Evolutionary conservation across 2,797 vertebrate genomes (phyloP), one percentile per base, ranked within the genome.

Genomic region (Neosalanx taihuensis): DNA sequence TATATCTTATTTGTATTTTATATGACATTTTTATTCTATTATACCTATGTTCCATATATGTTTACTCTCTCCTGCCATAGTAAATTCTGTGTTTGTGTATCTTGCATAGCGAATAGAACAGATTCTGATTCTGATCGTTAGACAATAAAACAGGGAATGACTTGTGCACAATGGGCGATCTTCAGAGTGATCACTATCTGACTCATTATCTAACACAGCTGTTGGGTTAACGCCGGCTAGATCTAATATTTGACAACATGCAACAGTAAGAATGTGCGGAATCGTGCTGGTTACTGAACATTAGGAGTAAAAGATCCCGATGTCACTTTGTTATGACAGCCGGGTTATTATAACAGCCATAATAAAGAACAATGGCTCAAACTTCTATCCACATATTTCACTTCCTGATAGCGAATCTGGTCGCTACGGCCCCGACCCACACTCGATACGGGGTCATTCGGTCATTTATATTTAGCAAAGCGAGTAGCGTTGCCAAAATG

Each of bases 311-410:
- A 66, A 51, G 15, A 31, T 20, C 37, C 20, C 13, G 20, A 23
- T 46, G 2, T 46, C 10, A 10, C 6, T 30, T 18, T 35, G 53
- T 20, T 33, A 23, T 23, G 53, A 58, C 31, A 35, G 49, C 29
- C 17, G 66, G 33, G 66, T 57, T 17, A 58, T 17, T 15, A 15
- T n/a, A 69, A 20, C 9, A 58, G 31, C 9, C 67, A 58, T 33
- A 41, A 7, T 18, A 33, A 58, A 69, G 30, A 57, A 68, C 51
- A 58, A 69, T 59, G 20, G 31, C 67, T 33, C 41, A 57, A 46
- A 26, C 63, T 33, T 59, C 17, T 56, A 56, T 17, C 51, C 18
- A 17, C 17, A 56, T 56, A 4, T 46, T n/a, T 17, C 51, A 56
- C 51, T 56, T 56, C 51, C 51, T 56, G 51, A 7, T 56, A 17